Evolutionary conservation across 1,140 invertebrate species (phyloP), one percentile per base, ranked within the genome.

Genomic region (Drosophila equinoxialis): DNA sequence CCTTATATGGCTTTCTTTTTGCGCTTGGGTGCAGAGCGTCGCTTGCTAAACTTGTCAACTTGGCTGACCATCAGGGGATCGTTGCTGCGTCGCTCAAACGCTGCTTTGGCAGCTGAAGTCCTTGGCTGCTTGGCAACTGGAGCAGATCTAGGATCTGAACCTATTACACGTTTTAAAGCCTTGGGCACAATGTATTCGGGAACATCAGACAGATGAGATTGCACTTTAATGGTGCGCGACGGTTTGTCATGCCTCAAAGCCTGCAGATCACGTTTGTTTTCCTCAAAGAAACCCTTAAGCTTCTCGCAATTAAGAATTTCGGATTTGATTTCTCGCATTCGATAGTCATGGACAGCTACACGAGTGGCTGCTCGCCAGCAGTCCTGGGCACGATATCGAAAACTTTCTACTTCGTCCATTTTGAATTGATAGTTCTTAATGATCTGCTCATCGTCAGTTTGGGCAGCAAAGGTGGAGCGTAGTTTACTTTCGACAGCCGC

Each of bases 231-330:
- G 1, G 96, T 96, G 82, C 97, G 97, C n/a, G 98, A 92, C 1
- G 96, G 95, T 92, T 97, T 98, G 81, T 99, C 98, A 90, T 99
- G 97, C 13, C 97, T 93, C 6, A 99, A 92, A 0, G 98, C 95
- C 77, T 97, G 95, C 13, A 98, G 92, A 92, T 99, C 99, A 33
- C 94, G 94, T 0, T 98, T 98, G 93, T 99, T 99, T 71, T 98
- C 97, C 86, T 98, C 96, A 93, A 99, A 99, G 92, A 98, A 99
- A 8, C 96, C 96, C 94, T 99, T 98, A 6, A 99, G 93, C 93
- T 98, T 98, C 91, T 98, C 94, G 67, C 97, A 98, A 90, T 97
- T 98, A 39, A 99, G 93, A 42, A 99, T 95, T 93, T 99, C 98
- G 65, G 95, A 94, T 93, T 98, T 98, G 57, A 99, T 99, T 94